Evolutionary conservation across 2,888 invertebrate genomes (phyloP), one percentile per base, ranked within the genome.

Genomic region (Apoda limacodes): DNA sequence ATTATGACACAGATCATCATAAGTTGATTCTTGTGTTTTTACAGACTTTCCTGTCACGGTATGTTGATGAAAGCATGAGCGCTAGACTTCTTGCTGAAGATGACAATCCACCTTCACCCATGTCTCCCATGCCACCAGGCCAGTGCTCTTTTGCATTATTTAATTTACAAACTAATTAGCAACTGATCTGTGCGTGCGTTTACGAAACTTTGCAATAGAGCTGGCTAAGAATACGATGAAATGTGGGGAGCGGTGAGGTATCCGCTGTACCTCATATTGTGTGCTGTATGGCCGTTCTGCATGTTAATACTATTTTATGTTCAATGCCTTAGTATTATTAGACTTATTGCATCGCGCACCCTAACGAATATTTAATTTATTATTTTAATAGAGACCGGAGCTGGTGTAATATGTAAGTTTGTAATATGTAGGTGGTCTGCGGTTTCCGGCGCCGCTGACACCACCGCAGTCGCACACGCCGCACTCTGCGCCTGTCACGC

Each of bases 31-130:
- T n/a, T n/a, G 7, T 11, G 21, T 22, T 33, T 49, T 48, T 43
- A 1, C 54, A 90, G 88, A 87, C 92, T 1, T 97, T 97, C 67
- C 80, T 98, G 15, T 93, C 92, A 6, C 92, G 96, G 62, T 97
- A 95, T 60, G 94, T 95, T 1, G 96, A 97, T 53, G 96, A 97
- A 55, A 89, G 87, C 34, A 92, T 92, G 6, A 89, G 92, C 22
- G 92, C 69, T 5, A 54, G 76, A 32, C 90, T 95, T 1, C 89
- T 95, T 46, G 93, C 93, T 2, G 97, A 97, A 62, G 97, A 98
- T 55, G 97, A 98, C 57, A 96, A 97, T 74, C 97, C 97, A 1
- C 93, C 96, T 0, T 96, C 96, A 0, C 97, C 97, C 0, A 89
- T 95, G 49, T 88, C 92, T 1, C 88, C 92, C 60, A 92, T 93